Evolutionary conservation across 2,888 invertebrate genomes (phyloP), one percentile per base, ranked within the genome.

Genomic region (Villa cingulata): DNA sequence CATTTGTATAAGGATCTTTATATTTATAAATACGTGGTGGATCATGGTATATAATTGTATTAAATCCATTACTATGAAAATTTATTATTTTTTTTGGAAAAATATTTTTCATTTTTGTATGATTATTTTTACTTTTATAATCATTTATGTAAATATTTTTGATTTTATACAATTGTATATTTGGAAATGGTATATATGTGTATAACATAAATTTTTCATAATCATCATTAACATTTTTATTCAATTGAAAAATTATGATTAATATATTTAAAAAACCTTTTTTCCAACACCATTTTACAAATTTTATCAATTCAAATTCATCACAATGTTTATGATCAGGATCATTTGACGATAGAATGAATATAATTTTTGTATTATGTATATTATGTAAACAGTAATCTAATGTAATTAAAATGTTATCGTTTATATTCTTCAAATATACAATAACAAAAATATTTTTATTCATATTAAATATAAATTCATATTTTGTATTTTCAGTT

Each of bases 11-110:
- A 15, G 16, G 3, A 16, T 15, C 16, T 14, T 10, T 12, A 15
- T 37, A 27, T 29, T 37, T 46, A 20, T 41, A 41, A 29, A 48
- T 44, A 15, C 44, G 43, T 9, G 48, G 48, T 15, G 38, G 39
- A 19, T 48, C 48, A 9, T 17, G 16, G 17, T 44, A 23, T 14
- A 44, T 23, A 9, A 43, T 37, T 37, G 48, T 40, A 10, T 18
- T 19, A 4, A 48, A 27, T n/a, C 2, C 18, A 27, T 44, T 44
- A 4, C 48, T 44, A 27, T 44, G 29, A 20, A 48, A 44, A 41
- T 48, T 37, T 18, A 37, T 43, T 32, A 48, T 10, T 37, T 48
- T 48, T 34, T 44, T 18, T 7, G 23, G 18, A 6, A 10, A 41
- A 46, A 19, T 37, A 18, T 10, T 17, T 12, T 10, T 46, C 15